phyloP scores from a whole-genome alignment of 2,888 invertebrate genomes.

The Strigamia maritima region DNA sequence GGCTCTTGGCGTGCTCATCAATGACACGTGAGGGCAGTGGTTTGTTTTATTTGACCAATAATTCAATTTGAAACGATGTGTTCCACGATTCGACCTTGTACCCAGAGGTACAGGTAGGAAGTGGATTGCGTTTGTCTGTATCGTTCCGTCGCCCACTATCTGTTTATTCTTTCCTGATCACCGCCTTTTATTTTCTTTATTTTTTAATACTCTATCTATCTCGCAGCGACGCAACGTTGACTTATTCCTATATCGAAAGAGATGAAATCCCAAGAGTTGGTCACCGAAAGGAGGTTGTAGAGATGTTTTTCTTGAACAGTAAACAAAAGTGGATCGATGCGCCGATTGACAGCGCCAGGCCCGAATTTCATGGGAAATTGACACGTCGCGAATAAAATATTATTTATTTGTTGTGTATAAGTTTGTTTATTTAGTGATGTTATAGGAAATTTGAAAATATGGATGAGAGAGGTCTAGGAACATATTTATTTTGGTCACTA shows the following conservation, averaged over 20 bases:
- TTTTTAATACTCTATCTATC: background rate
- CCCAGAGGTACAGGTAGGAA: background rate
- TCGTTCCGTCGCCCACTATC: background rate
- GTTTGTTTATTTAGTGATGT: too few species aligned
- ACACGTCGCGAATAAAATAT: too few species aligned
- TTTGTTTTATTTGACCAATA: constrained; percentile 4
- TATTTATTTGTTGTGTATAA: too few species aligned
- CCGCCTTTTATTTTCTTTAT: constrained; percentile 4
- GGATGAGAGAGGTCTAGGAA: too few species aligned
- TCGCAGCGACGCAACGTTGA: background rate
- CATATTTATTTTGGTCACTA: too few species aligned
- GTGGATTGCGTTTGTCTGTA: background rate
- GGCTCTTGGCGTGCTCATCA: background rate
- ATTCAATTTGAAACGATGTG: background rate
- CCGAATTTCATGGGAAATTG: too few species aligned
- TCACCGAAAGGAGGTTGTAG: background rate
- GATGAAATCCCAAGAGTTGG: background rate
- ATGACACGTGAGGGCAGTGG: background rate
- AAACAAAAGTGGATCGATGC: background rate
- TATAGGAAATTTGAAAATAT: too few species aligned
- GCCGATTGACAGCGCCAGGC: background rate
- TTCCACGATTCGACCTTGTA: background rate
- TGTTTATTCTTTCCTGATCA: background rate
- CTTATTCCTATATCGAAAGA: background rate
- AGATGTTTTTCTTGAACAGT: background rate